Percentiles rank a stretch among this genome's conserved stretches.
phyloP scores from a whole-genome alignment of 2,113 vertebrate species.

The Suricata suricatta region DNA sequence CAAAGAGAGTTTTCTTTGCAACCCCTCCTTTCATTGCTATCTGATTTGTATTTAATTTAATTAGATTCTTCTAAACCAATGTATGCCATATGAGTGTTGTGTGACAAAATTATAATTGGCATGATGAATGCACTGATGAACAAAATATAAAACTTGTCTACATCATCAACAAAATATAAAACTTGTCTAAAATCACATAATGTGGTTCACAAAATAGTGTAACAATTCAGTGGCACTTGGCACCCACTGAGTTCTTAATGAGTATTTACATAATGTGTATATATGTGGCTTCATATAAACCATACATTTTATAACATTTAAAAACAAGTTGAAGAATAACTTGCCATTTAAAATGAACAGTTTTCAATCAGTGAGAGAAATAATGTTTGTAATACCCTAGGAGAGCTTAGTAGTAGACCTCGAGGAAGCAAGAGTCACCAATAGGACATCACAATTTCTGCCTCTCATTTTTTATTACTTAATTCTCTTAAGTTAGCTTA shows the following conservation, averaged over 20 bases:
- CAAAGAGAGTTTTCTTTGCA: background rate
- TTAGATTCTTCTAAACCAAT: background rate
- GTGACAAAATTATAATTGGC: background rate
- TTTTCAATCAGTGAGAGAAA: background rate
- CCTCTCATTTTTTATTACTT: background rate
- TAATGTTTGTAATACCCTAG: background rate
- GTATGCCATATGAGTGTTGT: background rate
- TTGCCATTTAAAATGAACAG: background rate
- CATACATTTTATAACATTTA: background rate
- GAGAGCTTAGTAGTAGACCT: background rate
- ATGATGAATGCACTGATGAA: background rate
- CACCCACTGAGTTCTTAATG: background rate
- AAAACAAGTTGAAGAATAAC: background rate
- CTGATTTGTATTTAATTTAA: background rate
- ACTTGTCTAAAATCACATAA: background rate
- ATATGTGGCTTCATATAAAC: background rate
- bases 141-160: background rate
- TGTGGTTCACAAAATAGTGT: background rate
- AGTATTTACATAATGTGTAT: background rate
- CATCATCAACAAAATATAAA: too few species aligned
- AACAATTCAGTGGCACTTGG: background rate
- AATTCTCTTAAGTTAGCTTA: background rate
- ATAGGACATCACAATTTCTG: background rate
- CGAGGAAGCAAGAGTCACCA: background rate
- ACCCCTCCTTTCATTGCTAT: background rate